phyloP scores from a whole-genome alignment of 1,140 invertebrate genomes.

The Rhizoglyphus robini region DNA sequence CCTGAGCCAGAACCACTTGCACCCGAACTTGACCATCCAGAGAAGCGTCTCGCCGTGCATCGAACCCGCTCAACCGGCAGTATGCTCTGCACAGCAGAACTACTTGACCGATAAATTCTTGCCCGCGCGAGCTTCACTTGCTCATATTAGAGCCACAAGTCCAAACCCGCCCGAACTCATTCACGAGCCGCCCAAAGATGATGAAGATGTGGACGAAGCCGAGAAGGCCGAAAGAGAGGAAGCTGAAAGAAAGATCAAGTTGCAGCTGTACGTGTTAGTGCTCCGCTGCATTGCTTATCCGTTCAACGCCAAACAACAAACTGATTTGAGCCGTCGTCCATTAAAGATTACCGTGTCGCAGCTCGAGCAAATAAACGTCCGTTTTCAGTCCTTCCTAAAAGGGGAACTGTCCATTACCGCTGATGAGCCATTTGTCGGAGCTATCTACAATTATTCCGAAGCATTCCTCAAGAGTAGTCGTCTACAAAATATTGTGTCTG shows the following conservation, averaged over 20 bases:
- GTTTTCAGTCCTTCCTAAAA: conserved; percentile 65
- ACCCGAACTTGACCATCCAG: not conserved
- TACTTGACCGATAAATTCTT: not conserved
- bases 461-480: conserved; percentile 94
- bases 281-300: conserved; percentile 95
- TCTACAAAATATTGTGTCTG: conserved; percentile 84
- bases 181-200: not conserved
- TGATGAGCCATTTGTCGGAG: conserved; percentile 97
- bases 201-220: conserved; percentile 11
- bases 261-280: conserved; percentile 97
- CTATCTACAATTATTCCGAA: conserved; percentile 92
- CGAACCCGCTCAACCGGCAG: not conserved
- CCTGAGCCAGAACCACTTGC: not conserved
- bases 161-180: conserved; percentile 14
- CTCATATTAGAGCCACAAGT: not conserved
- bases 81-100: too few species aligned
- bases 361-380: conserved; percentile 80
- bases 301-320: conserved; percentile 98
- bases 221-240: conserved; percentile 28
- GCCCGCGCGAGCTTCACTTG: not conserved
- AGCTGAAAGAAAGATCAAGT: conserved; percentile 68
- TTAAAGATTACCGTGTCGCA: conserved; percentile 91
- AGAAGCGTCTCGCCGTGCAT: conserved; percentile 4
- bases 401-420: conserved; percentile 93
- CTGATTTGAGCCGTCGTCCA: conserved; percentile 83